phyloP scores from a whole-genome alignment of 1,140 invertebrate species.

The Aphelenchoides fujianensis region DNA sequence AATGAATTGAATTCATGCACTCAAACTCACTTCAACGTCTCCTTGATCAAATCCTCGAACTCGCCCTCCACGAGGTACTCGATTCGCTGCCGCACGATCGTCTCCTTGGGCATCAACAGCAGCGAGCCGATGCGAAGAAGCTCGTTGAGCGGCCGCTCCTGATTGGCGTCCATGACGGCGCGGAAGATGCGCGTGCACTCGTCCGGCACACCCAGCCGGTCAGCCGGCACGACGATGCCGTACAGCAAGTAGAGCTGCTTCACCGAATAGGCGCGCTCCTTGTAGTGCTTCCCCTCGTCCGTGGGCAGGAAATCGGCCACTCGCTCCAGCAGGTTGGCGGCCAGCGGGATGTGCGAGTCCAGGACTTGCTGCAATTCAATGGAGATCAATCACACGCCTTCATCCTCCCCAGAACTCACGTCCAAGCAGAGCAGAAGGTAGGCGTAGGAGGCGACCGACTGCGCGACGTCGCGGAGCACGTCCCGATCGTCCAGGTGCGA shows the following conservation, averaged over 20 bases:
- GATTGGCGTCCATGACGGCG: background rate
- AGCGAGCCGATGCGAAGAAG: background rate
- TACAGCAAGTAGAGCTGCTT: background rate
- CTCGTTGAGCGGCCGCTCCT: background rate
- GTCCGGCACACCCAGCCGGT: background rate
- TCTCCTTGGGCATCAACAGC: background rate
- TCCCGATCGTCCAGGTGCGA: background rate
- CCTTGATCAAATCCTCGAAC: background rate
- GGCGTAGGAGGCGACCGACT: background rate
- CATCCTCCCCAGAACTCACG: no score
- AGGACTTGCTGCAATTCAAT: background rate
- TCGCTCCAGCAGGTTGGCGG: background rate
- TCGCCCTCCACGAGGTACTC: background rate
- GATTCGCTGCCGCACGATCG: background rate
- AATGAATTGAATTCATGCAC: constrained; percentile 1
- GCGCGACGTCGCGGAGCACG: background rate
- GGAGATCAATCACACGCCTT: no score
- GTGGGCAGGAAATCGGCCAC: background rate
- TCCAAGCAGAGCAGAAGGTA: background rate
- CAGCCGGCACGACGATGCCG: background rate
- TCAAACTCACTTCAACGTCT: background rate
- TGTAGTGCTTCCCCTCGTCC: background rate
- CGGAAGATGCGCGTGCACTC: background rate
- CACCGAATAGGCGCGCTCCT: background rate
- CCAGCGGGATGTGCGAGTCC: background rate